Evolutionary conservation across 1,140 invertebrate genomes (phyloP).

Genomic region (Macrobrachium rosenbergii): DNA sequence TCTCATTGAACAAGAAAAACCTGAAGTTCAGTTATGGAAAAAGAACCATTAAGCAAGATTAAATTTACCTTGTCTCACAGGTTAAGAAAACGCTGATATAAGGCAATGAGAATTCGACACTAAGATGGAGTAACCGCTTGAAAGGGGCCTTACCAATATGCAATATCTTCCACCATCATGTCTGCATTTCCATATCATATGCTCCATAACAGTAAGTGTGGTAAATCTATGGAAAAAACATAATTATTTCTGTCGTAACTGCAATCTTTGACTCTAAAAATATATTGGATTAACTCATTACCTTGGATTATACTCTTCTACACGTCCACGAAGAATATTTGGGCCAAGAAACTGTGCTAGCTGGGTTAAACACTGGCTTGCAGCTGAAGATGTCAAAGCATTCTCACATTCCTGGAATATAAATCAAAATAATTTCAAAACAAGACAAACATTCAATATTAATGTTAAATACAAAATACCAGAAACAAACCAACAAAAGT

Average conservation of each 20-base stretch:
- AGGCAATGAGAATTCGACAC: too few species aligned
- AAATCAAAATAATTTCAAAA: conserved; percentile 34
- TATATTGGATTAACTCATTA: conserved; percentile 47
- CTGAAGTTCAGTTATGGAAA: too few species aligned
- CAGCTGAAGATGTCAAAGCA: conserved; percentile 73
- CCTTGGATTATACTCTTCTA: conserved; percentile 74
- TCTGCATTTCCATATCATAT: too few species aligned
- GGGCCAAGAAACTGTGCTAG: conserved; percentile 73
- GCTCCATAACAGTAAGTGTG: neutral
- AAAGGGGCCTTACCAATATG: too few species aligned
- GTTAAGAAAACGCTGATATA: too few species aligned
- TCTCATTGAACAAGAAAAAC: too few species aligned
- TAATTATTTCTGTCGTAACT: neutral
- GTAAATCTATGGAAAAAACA: neutral
- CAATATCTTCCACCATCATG: too few species aligned
- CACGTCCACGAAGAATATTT: conserved; percentile 73
- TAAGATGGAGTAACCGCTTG: too few species aligned
- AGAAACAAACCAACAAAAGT: conserved; percentile 35
- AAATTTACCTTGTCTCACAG: too few species aligned
- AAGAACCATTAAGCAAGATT: too few species aligned
- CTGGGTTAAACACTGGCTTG: conserved; percentile 73
- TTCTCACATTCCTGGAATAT: conserved; percentile 73
- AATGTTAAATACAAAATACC: conserved; percentile 1
- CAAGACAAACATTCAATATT: neutral
- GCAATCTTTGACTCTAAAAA: neutral